Evolutionary conservation across 1,140 invertebrate genomes (phyloP).

Genomic region (Musca domestica): DNA sequence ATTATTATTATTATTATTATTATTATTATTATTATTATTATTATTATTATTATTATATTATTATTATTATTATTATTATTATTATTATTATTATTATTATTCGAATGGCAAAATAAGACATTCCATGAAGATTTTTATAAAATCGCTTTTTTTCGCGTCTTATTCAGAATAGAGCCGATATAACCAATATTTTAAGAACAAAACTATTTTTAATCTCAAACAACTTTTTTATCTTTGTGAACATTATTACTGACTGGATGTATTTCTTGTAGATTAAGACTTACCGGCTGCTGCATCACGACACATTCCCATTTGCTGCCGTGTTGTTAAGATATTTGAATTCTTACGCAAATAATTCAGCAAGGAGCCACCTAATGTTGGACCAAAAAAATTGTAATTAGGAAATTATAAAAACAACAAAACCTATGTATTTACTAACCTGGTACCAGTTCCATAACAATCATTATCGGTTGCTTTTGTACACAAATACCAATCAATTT

Average conservation of each 20-base stretch:
- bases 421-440: constrained; percentile 57
- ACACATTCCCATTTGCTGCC: constrained; percentile 85
- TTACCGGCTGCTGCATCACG: constrained; percentile 84
- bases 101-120: too few species aligned
- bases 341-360: constrained; percentile 83
- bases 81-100: too few species aligned
- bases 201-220: too few species aligned
- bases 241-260: too few species aligned
- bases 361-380: constrained; percentile 78
- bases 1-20: too few species aligned
- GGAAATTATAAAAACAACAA: constrained; percentile 23
- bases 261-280: too few species aligned
- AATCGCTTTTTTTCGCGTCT: too few species aligned
- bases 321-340: constrained; percentile 64
- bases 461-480: constrained; percentile 98
- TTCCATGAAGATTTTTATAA: too few species aligned
- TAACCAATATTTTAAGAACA: not conserved
- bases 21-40: too few species aligned
- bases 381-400: constrained; percentile 18
- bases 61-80: too few species aligned
- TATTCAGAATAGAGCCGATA: not conserved
- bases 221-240: too few species aligned
- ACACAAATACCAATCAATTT: constrained; percentile 97
- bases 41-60: too few species aligned
- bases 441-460: constrained; percentile 96